These are phyloP conservation scores for Priocnemis perturbator DNA, from an alignment of 2,888 invertebrate species.

Conservation along the genomic window DNA sequence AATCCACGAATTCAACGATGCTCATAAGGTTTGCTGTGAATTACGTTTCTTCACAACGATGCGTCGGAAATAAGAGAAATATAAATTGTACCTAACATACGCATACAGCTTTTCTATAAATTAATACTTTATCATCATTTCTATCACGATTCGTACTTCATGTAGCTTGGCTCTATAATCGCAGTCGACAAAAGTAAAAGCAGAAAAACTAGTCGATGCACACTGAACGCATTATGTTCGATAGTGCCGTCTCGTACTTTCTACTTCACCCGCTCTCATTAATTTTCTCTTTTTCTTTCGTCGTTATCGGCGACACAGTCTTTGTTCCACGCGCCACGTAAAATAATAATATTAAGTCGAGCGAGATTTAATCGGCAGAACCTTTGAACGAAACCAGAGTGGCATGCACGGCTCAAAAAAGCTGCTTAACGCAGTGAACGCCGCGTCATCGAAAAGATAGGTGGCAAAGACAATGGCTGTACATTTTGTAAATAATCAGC, in stretches of 20 bases:
- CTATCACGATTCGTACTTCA: conserved; percentile 1
- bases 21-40: background rate
- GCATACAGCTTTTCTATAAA: background rate
- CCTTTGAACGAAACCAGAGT: conserved; percentile 64
- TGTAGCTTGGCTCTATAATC: conserved; percentile 15
- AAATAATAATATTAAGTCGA: conserved; percentile 69
- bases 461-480: no score
- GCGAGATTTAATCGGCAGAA: conserved; percentile 65
- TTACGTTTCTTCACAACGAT: no score
- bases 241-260: conserved; percentile 7
- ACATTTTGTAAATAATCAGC: no score
- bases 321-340: conserved; percentile 51
- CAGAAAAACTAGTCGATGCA: conserved; percentile 9
- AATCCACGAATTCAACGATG: background rate
- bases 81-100: no score
- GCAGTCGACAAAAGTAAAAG: conserved; percentile 15
- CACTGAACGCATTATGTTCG: background rate
- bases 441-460: no score
- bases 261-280: conserved; percentile 20
- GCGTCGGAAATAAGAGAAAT: no score
- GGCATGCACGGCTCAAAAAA: conserved; percentile 60
- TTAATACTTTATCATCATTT: conserved; percentile 15
- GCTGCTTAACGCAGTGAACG: background rate
- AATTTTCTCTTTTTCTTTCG: background rate
- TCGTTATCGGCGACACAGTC: conserved; percentile 15